Conservation (phyloP, 2,888 invertebrate species). For the Latrodectus hesperus region DNA sequence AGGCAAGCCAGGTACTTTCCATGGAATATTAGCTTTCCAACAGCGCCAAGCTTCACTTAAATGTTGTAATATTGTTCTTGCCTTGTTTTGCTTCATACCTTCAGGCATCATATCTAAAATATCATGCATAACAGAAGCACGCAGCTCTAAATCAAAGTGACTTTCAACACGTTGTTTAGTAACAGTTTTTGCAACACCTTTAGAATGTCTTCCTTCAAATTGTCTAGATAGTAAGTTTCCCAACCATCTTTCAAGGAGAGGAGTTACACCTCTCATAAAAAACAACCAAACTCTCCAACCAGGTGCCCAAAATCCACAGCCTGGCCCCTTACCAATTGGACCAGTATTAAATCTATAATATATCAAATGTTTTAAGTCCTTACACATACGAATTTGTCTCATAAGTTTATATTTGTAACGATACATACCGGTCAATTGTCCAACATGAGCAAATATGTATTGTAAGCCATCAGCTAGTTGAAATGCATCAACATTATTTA, state of each 20-base stretch:
- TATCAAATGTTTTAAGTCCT: conserved; percentile 98
- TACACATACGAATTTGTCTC: conserved; percentile 99
- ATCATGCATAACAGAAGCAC: conserved; percentile 94
- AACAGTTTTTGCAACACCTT: conserved; percentile 99
- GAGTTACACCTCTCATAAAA: conserved; percentile 99
- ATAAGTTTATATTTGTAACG: conserved; percentile 98
- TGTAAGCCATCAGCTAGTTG: conserved; percentile 98
- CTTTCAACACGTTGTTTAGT: conserved; percentile 99
- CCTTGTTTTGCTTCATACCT: conserved; percentile 99
- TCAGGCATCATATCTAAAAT: conserved; percentile 99
- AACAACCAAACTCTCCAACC: conserved; percentile 99
- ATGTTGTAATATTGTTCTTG: conserved; percentile 98
- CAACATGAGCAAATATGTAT: conserved; percentile 99
- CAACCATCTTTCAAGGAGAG: conserved; percentile 97
- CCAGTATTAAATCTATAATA: conserved; percentile 99
- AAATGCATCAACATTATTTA: conserved; percentile 99
- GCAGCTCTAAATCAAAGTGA: conserved; percentile 98
- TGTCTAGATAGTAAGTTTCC: conserved; percentile 98
- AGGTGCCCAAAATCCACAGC: conserved; percentile 98
- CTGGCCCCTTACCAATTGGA: conserved; percentile 98
- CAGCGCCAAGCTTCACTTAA: conserved; percentile 99
- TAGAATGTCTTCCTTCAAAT: conserved; percentile 99
- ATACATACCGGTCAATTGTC: conserved; percentile 99
- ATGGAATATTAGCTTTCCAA: conserved; percentile 99
- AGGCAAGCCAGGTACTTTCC: conserved; percentile 99